These are phyloP conservation scores for Brachionichthys hirsutus DNA, from an alignment of 2,113 vertebrate species.

Conservation along the genomic window DNA sequence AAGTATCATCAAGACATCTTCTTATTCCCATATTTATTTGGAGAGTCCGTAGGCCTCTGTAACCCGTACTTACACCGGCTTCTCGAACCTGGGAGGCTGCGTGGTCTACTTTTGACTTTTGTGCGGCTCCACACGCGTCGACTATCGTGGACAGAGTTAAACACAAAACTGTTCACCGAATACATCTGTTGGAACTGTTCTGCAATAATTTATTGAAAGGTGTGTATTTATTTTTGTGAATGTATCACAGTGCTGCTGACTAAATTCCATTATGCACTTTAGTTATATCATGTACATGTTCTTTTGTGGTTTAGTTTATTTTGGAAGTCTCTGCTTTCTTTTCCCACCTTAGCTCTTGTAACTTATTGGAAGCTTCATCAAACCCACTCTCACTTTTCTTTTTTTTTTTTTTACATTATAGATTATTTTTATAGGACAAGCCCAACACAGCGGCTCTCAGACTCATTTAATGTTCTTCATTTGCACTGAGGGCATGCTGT, in stretches of 20 bases:
- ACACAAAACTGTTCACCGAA: conserved; percentile 41
- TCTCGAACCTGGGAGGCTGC: conserved; percentile 11
- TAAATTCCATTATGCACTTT: conserved; percentile 93
- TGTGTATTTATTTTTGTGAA: conserved; percentile 98
- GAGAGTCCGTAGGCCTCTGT: conserved; percentile 34
- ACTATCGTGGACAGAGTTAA: conserved; percentile 32
- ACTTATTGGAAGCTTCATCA: conserved; percentile 61
- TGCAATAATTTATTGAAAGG: conserved; percentile 90
- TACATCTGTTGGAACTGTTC: conserved; percentile 51
- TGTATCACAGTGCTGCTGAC: conserved; percentile 95
- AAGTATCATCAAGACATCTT: conserved; percentile 22
- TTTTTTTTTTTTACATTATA: conserved; percentile 41
- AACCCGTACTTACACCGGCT: conserved; percentile 22
- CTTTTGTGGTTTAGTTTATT: conserved; percentile 66
- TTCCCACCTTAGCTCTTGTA: conserved; percentile 39
- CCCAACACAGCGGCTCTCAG: conserved; percentile 42
- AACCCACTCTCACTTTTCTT: conserved; percentile 41
- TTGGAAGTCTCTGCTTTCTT: conserved; percentile 49
- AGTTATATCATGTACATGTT: conserved; percentile 69
- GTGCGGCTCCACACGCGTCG: conserved; percentile 23
- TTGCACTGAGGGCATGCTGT: conserved; percentile 74
- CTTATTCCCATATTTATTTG: conserved; percentile 64
- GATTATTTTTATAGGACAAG: conserved; percentile 58
- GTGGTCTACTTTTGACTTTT: conserved; percentile 26
- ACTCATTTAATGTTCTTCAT: conserved; percentile 58